These are phyloP conservation scores for Luperina nickerlii DNA, from an alignment of 2,888 invertebrate genomes.

Conservation along the genomic window DNA sequence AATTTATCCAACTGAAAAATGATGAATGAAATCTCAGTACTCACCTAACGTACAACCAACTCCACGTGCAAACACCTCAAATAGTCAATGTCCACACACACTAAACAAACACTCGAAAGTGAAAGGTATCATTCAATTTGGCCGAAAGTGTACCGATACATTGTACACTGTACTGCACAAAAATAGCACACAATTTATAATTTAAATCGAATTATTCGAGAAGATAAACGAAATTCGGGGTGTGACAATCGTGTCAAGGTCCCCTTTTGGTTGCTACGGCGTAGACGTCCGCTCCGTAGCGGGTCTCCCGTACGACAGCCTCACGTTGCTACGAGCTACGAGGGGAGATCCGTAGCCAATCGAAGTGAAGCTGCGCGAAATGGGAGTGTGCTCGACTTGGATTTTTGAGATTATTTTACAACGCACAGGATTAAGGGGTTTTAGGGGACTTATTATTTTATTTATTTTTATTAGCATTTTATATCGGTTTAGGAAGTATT, in stretches of 20 bases:
- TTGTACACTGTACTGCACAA: conserved; percentile 48
- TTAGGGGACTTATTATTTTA: conserved; percentile 53
- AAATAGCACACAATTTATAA: conserved; percentile 59
- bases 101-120: conserved; percentile 73
- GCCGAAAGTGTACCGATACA: conserved; percentile 54
- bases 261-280: conserved; percentile 76
- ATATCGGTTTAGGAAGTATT: conserved; percentile 27
- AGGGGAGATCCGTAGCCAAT: conserved; percentile 89
- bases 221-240: conserved; percentile 76
- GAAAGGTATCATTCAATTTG: conserved; percentile 54
- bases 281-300: conserved; percentile 88
- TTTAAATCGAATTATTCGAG: conserved; percentile 62
- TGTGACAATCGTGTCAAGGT: conserved; percentile 87
- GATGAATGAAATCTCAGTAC: conserved; percentile 62
- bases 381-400: conserved; percentile 80
- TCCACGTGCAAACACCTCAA: conserved; percentile 72
- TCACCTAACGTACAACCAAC: conserved; percentile 72
- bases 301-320: conserved; percentile 87
- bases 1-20: not conserved
- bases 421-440: conserved; percentile 67
- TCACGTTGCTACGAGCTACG: conserved; percentile 90
- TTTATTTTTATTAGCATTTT: conserved; percentile 55
- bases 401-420: conserved; percentile 73
- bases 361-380: conserved; percentile 87
- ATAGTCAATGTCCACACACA: conserved; percentile 74